Conservation (phyloP, 2,888 invertebrate genomes). For the Macrosoma leucophasiata region DNA sequence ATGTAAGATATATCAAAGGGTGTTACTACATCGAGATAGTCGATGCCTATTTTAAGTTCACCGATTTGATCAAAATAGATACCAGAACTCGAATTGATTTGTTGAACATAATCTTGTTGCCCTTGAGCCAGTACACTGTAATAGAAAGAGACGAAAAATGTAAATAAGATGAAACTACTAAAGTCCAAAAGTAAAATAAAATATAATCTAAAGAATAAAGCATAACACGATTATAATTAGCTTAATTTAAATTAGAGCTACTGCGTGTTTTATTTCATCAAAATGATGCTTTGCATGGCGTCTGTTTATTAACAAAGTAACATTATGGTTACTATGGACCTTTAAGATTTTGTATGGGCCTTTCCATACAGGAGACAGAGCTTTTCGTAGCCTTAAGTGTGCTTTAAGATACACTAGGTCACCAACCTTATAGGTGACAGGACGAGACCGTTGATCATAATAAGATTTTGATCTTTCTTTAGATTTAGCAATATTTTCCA, state of each 20-base stretch:
- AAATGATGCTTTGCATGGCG: slow-evolving; percentile 22
- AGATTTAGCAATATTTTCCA: slow-evolving; percentile 25
- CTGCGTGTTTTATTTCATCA: slow-evolving; percentile 21
- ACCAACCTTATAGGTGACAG: slow-evolving; percentile 21
- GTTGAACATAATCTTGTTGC: slow-evolving; percentile 12
- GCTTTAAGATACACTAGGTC: slow-evolving; percentile 25
- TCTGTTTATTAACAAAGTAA: slow-evolving; percentile 24
- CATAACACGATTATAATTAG: no score
- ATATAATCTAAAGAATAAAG: no score
- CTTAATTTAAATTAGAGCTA: no score
- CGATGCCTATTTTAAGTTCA: slow-evolving; percentile 17
- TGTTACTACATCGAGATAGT: slow-evolving; percentile 13
- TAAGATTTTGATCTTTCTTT: slow-evolving; percentile 31
- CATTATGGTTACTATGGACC: slow-evolving; percentile 25
- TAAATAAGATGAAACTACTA: no score
- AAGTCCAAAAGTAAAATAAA: no score
- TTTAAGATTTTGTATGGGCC: slow-evolving; percentile 28
- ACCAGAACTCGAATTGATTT: slow-evolving; percentile 16
- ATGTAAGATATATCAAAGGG: slow-evolving; percentile 23
- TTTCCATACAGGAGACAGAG: slow-evolving; percentile 28
- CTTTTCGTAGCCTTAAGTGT: slow-evolving; percentile 23
- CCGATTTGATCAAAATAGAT: slow-evolving; percentile 26
- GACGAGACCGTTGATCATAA: slow-evolving; percentile 19
- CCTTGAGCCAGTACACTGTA: slow-evolving; percentile 8
- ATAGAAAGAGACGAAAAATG: background rate